These are phyloP conservation scores for Aeoliscus strigatus DNA, from an alignment of 2,797 vertebrate genomes.

Conservation along the genomic window DNA sequence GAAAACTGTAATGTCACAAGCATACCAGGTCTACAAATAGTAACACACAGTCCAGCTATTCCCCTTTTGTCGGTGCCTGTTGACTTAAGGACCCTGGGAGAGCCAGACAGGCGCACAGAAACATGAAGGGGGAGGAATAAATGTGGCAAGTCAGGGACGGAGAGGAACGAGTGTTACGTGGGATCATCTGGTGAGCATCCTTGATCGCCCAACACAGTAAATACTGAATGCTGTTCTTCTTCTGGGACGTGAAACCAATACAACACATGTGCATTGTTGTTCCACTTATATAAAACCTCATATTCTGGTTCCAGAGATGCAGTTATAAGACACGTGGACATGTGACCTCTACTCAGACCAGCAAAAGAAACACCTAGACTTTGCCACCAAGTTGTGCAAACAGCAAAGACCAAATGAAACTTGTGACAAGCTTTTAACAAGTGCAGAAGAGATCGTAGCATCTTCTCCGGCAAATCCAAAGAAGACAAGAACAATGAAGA, in stretches of 20 bases:
- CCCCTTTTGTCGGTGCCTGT: constrained; percentile 28
- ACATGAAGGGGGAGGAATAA: background rate
- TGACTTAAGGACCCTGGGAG: constrained; percentile 29
- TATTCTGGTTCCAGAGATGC: too few relatives aligned
- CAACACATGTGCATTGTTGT: constrained; percentile 63
- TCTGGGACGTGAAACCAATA: too few relatives aligned
- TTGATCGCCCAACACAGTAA: constrained; percentile 18
- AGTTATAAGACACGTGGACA: too few relatives aligned
- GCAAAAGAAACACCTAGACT: too few relatives aligned
- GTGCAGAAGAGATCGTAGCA: too few relatives aligned
- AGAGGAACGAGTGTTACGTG: constrained; percentile 18
- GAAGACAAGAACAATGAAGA: too few relatives aligned
- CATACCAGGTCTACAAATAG: constrained; percentile 37
- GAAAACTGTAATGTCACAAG: background rate
- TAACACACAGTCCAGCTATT: constrained; percentile 1
- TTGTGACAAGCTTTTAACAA: too few relatives aligned
- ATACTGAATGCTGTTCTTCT: constrained; percentile 39
- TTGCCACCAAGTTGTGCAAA: too few relatives aligned
- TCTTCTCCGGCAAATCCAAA: too few relatives aligned
- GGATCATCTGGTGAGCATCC: constrained; percentile 25
- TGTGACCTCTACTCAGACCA: too few relatives aligned
- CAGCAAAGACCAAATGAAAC: too few relatives aligned
- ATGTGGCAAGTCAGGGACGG: background rate
- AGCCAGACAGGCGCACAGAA: background rate
- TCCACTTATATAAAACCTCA: too few relatives aligned